Evolutionary conservation across 2,113 vertebrate genomes (phyloP).

Genomic region (Octodon degus): DNA sequence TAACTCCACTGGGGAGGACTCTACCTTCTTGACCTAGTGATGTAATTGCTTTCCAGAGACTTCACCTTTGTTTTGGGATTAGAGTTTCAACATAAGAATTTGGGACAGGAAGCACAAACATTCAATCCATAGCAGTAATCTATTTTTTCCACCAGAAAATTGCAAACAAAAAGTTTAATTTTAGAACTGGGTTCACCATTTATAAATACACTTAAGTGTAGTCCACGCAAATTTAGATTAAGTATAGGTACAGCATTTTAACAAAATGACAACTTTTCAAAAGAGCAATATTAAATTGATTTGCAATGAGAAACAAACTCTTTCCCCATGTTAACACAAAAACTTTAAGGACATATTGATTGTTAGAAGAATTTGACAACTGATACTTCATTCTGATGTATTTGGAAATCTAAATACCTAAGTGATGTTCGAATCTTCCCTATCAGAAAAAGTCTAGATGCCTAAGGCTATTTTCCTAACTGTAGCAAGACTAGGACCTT

Average conservation of each 20-base stretch:
- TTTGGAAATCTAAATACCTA: constrained; percentile 69
- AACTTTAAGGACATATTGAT: constrained; percentile 60
- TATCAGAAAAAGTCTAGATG: constrained; percentile 67
- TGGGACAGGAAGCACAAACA: neutral
- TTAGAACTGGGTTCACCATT: constrained; percentile 88
- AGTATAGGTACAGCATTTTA: constrained; percentile 87
- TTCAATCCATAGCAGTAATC: constrained; percentile 16
- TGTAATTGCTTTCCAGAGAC: neutral
- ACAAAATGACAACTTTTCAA: constrained; percentile 83
- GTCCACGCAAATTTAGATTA: constrained; percentile 87
- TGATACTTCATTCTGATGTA: constrained; percentile 67
- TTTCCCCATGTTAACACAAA: constrained; percentile 58
- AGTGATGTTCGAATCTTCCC: constrained; percentile 77
- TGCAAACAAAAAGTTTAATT: constrained; percentile 92
- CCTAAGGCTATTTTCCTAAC: constrained; percentile 81
- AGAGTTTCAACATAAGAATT: neutral
- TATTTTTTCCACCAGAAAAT: neutral
- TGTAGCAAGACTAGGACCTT: neutral
- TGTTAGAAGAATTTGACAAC: constrained; percentile 78
- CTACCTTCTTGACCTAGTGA: neutral
- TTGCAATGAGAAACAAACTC: constrained; percentile 77
- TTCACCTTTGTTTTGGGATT: neutral
- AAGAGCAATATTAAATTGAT: constrained; percentile 80
- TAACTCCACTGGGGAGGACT: neutral
- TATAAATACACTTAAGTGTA: constrained; percentile 92